Evolutionary conservation across 2,888 invertebrate species (phyloP).

Genomic region (Eristalis arbustorum): DNA sequence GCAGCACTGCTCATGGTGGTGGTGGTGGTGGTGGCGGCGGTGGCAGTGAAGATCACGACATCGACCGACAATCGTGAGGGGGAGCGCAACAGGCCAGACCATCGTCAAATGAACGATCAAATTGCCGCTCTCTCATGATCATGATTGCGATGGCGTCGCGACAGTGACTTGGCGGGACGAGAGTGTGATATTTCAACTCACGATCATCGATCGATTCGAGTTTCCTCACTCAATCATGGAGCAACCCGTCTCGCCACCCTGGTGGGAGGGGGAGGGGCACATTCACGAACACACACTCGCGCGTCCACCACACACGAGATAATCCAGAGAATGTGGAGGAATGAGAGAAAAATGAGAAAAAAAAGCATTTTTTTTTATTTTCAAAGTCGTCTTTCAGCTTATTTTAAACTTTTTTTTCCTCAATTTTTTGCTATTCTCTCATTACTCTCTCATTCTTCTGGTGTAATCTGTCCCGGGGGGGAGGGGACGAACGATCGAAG

Average conservation of each 20-base stretch:
- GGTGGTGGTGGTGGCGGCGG: background rate
- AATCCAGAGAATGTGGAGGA: constrained; percentile 26
- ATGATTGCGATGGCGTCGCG: background rate
- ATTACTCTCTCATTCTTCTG: background rate
- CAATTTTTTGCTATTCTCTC: background rate
- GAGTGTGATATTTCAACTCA: constrained; percentile 57
- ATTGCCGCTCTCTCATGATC: constrained; percentile 44
- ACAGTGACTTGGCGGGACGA: constrained; percentile 19
- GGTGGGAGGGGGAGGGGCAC: too few relatives aligned
- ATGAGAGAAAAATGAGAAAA: constrained; percentile 15
- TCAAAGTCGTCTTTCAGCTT: constrained; percentile 63
- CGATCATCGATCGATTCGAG: constrained; percentile 44
- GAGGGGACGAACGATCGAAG: background rate
- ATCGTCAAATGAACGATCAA: constrained; percentile 40
- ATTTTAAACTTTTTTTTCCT: constrained; percentile 17
- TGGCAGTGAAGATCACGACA: background rate
- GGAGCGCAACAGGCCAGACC: background rate
- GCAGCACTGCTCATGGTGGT: background rate
- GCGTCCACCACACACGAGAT: background rate
- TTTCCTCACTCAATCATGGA: constrained; percentile 40
- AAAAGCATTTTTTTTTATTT: constrained; percentile 1
- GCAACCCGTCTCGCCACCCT: background rate
- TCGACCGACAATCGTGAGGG: background rate
- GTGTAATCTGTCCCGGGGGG: background rate
- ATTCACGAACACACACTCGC: background rate